Conservation (phyloP, 2,888 invertebrate species). For the Anthrax anthrax region DNA sequence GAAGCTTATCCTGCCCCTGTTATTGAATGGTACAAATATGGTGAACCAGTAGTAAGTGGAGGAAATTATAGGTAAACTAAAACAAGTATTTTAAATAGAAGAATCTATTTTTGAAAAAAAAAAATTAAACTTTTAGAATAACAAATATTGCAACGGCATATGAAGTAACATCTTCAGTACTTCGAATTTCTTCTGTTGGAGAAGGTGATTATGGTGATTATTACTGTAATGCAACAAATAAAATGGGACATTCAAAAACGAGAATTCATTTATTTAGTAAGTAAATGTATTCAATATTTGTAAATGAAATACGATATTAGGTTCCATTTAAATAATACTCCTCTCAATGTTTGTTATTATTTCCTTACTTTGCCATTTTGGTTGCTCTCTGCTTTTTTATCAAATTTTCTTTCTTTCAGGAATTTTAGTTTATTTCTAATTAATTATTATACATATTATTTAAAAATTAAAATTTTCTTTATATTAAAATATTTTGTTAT, state of each 20-base stretch:
- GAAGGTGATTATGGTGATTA: slow-evolving; percentile 30
- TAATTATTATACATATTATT: too few species aligned
- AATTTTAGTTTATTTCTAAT: too few species aligned
- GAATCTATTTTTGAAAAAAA: slow-evolving; percentile 8
- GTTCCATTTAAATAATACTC: too few species aligned
- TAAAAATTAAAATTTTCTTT: too few species aligned
- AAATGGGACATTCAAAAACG: slow-evolving; percentile 29
- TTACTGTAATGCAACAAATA: slow-evolving; percentile 32
- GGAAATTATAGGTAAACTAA: slow-evolving; percentile 9
- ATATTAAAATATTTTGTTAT: too few species aligned
- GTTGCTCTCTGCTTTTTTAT: too few species aligned
- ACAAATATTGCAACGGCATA: slow-evolving; percentile 28
- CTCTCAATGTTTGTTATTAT: too few species aligned
- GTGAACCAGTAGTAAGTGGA: slow-evolving; percentile 1
- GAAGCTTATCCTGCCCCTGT: slow-evolving; percentile 31
- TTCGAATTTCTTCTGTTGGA: slow-evolving; percentile 24
- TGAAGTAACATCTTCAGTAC: slow-evolving; percentile 29
- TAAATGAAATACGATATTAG: neutral
- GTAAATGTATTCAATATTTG: neutral
- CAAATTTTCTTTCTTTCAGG: too few species aligned
- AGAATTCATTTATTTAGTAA: slow-evolving; percentile 25
- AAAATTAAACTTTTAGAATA: slow-evolving; percentile 12
- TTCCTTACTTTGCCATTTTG: too few species aligned
- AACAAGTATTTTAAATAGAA: slow-evolving; percentile 1
- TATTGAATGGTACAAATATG: slow-evolving; percentile 23